Base-by-base conservation (phyloP, 2,113 vertebrate species). In the Oostethus manadensis region DNA sequence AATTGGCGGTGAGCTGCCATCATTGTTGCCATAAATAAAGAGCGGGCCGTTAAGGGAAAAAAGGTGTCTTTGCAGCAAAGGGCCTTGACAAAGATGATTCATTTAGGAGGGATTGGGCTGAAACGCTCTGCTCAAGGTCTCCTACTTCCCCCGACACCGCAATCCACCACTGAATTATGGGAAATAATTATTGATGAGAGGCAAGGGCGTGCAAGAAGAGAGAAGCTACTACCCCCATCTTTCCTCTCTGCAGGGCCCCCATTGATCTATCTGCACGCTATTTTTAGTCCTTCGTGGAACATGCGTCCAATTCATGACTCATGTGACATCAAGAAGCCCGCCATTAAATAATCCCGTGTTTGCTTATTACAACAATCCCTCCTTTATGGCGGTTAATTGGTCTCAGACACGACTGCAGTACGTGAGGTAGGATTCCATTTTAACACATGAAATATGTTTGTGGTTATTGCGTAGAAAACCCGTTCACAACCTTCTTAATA, bases 191-290 rank as follows among this genome's bases (percentile, higher is more conserved):
- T 74, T 77, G 79, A 81, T 71, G 67, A 78, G 71, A 67, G 59
- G 64, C 70, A 74, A 75, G 77, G 70, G 69, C 56, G 62, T n/a
- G 47, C 49, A 44, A 62, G 59, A 59, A 76, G 71, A 74, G 73
- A 74, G 68, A 76, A 66, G 75, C 73, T 70, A 70, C 70, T 71
- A 35, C 44, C 69, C 62, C 73, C 67, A 47, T 77, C 76, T 71
- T 74, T 77, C 70, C 67, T 84, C 78, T 64, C 51, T 35, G 20
- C 76, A 68, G 64, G 23, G 81, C 79, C 80, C 76, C 76, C 74
- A 81, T 82, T 81, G 79, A 85, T 84, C 83, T 76, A 84, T 82
- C 79, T 74, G 70, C 53, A 64, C 54, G 72, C 82, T 83, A 85
- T 86, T 85, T 87, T 79, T 83, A 85, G 82, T 73, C 68, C 71